Conservation (phyloP, 2,113 vertebrate species). For the Perognathus longimembris region DNA sequence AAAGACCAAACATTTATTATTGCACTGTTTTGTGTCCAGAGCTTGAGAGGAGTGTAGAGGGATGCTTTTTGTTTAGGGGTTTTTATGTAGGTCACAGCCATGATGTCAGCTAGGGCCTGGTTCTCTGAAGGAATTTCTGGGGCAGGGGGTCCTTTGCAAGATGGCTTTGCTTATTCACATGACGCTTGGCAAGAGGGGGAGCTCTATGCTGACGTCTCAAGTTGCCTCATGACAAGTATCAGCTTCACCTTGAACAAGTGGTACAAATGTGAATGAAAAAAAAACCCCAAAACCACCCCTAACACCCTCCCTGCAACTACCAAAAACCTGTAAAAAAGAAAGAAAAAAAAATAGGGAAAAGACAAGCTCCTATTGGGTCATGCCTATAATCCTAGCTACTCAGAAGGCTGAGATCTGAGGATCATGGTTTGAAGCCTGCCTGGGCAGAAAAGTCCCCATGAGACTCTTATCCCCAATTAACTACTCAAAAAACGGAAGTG, state of each 20-base stretch:
- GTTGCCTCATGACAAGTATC: not conserved
- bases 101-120: not conserved
- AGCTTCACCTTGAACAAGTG: not conserved
- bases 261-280: not conserved
- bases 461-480: no score
- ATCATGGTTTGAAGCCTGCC: no score
- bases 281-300: not conserved
- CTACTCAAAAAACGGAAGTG: no score
- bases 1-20: not conserved
- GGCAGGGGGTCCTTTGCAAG: not conserved
- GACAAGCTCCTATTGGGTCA: not conserved
- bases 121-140: not conserved
- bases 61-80: not conserved
- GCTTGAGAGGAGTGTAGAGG: not conserved
- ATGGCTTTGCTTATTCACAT: not conserved
- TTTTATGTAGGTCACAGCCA: not conserved
- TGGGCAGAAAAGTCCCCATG: no score
- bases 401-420: no score
- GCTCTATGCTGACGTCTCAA: no score
- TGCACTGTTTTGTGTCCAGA: not conserved
- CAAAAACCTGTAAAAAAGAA: not conserved
- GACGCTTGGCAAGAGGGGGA: not conserved
- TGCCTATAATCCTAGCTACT: no score
- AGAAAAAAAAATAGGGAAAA: not conserved
- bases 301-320: no score